Conservation (phyloP, 2,888 invertebrate genomes). For the Eulithis testata region DNA sequence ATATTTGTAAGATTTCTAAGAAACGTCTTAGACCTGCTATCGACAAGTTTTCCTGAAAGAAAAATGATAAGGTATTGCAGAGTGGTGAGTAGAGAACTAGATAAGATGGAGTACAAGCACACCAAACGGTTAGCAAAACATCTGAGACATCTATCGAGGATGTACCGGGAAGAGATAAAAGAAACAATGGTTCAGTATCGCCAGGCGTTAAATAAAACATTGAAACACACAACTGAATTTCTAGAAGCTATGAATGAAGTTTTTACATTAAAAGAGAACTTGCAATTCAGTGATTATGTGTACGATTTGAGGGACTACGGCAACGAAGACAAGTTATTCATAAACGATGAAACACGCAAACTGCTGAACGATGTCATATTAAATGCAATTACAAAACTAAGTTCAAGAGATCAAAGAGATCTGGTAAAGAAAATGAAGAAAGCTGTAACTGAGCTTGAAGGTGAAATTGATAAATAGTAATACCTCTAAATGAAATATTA, state of each 20-base stretch:
- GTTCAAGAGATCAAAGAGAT: slow-evolving; percentile 37
- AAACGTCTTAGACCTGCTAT: slow-evolving; percentile 51
- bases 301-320: slow-evolving; percentile 46
- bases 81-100: slow-evolving; percentile 48
- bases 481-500: too few relatives aligned
- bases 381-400: slow-evolving; percentile 38
- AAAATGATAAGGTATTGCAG: slow-evolving; percentile 52
- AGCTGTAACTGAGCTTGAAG: slow-evolving; percentile 54
- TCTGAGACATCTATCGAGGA: slow-evolving; percentile 48
- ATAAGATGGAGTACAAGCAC: slow-evolving; percentile 44
- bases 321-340: slow-evolving; percentile 34
- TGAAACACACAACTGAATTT: slow-evolving; percentile 48
- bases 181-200: slow-evolving; percentile 47
- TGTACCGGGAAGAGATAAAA: slow-evolving; percentile 49
- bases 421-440: slow-evolving; percentile 48
- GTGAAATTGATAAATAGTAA: not conserved
- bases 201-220: slow-evolving; percentile 43
- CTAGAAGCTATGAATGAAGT: slow-evolving; percentile 56
- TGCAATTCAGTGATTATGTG: slow-evolving; percentile 60
- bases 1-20: slow-evolving; percentile 63
- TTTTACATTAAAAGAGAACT: slow-evolving; percentile 54
- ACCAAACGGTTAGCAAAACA: slow-evolving; percentile 50
- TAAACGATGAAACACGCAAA: slow-evolving; percentile 44
- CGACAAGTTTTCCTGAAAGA: slow-evolving; percentile 48
- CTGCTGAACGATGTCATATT: slow-evolving; percentile 47